Base-by-base conservation (phyloP, 2,113 vertebrate species). In the Laticauda laticaudata region DNA sequence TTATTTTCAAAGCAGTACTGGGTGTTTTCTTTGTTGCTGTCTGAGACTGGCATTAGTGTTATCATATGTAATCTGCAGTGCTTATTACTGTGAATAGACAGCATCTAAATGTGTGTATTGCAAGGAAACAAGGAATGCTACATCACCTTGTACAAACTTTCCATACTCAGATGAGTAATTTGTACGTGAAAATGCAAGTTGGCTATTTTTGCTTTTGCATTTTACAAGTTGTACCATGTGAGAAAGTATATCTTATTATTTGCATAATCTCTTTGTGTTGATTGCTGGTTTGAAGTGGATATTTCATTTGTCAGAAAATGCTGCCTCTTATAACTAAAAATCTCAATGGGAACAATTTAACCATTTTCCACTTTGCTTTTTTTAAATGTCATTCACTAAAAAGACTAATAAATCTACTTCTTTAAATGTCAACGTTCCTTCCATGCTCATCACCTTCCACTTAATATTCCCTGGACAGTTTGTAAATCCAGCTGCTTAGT, bases 401-500 rank as follows among this genome's bases (percentile, higher is more conserved):
- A 97, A 95, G 95, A 95, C 95, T 95, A 97, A 95, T 92, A 95
- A 94, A 96, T 95, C 0, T 0, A 56, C 59, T n/a, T 95, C 90
- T 95, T 95, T 95, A 96, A 95, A 93, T 90, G 91, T 94, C 94
- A 92, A 93, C 90, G 75, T 96, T 96, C 93, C 94, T 97, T 95
- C 94, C 94, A 96, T 94, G 94, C 94, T 96, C 96, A 96, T 94
- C 96, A 94, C 64, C 95, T 94, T 96, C 96, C 95, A 97, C 90
- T 89, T 95, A 94, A 95, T 95, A 91, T 89, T 95, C 61, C 95
- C 94, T 57, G 93, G 96, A 96, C 91, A 92, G 94, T 96, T 95
- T 96, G 96, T 97, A 97, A 97, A 97, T 97, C 96, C 95, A 97
- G 97, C 97, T 97, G 97, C 95, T 3, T 96, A 96, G 0, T 93